Percentiles rank a stretch among this genome's conserved stretches.
Conservation (phyloP, 2,113 vertebrate genomes). For the Boulengeromyrus knoepffleri region DNA sequence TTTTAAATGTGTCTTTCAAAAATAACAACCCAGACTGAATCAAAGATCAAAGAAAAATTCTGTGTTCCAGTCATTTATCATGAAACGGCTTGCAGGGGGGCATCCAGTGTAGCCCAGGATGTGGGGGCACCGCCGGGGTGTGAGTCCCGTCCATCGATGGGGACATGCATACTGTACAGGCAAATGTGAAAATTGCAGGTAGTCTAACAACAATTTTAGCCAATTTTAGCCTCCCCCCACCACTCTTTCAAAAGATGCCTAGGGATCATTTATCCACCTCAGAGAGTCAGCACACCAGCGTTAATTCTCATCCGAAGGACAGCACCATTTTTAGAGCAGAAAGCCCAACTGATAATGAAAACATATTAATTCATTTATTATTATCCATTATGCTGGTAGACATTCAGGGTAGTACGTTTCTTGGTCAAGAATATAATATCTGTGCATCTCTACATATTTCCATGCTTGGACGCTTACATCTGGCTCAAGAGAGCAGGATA, state of each 20-base stretch:
- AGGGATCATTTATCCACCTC: neutral
- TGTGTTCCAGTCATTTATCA: neutral
- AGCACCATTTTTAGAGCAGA: neutral
- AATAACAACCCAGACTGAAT: conserved; percentile 35
- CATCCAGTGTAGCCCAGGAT: neutral
- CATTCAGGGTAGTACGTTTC: neutral
- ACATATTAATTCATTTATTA: neutral
- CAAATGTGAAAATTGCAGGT: neutral
- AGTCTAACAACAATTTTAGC: neutral
- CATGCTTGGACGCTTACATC: neutral
- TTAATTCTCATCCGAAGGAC: neutral
- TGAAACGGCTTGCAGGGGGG: neutral
- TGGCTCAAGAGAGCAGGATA: neutral
- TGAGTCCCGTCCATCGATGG: neutral
- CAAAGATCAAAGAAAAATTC: conserved; percentile 30
- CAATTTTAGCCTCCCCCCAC: neutral
- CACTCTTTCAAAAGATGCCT: neutral
- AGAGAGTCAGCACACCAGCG: neutral
- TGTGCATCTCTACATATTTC: neutral
- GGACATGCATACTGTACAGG: neutral
- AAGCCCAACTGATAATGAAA: neutral
- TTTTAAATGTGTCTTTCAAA: conserved; percentile 55
- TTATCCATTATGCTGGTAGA: neutral
- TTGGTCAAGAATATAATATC: neutral
- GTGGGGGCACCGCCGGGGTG: rapidly evolving